phyloP scores from a whole-genome alignment of 2,888 invertebrate genomes.

The Leptopilina drosophilae region DNA sequence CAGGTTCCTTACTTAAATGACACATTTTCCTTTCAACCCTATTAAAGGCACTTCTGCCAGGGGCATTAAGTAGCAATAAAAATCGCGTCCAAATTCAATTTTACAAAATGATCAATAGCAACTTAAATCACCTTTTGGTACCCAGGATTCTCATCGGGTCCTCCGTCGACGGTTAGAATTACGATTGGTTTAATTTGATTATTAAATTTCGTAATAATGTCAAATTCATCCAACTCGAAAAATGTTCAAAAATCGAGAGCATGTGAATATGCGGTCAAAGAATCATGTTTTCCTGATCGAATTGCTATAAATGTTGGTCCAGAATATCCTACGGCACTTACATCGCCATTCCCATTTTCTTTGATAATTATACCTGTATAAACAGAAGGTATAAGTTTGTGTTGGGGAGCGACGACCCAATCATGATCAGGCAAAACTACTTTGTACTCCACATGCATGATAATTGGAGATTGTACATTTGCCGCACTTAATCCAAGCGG shows the following conservation, averaged over 20 bases:
- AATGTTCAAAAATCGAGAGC: slow-evolving; percentile 26
- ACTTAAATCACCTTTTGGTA: slow-evolving; percentile 58
- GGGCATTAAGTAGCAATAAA: slow-evolving; percentile 61
- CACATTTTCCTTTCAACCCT: slow-evolving; percentile 67
- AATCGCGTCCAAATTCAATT: slow-evolving; percentile 59
- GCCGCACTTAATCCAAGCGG: not conserved
- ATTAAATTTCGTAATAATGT: not conserved
- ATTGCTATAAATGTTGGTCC: slow-evolving; percentile 73
- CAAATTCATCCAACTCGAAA: slow-evolving; percentile 2
- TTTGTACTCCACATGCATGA: not conserved
- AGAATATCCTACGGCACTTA: slow-evolving; percentile 68
- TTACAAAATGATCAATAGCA: slow-evolving; percentile 57
- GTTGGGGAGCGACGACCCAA: not conserved
- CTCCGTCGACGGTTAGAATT: slow-evolving; percentile 60
- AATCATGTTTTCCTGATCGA: slow-evolving; percentile 62
- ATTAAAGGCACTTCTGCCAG: slow-evolving; percentile 66
- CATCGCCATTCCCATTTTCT: slow-evolving; percentile 57
- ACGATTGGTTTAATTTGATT: slow-evolving; percentile 59
- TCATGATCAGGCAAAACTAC: not conserved
- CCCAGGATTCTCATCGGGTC: slow-evolving; percentile 55
- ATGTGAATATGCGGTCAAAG: slow-evolving; percentile 63
- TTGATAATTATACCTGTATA: slow-evolving; percentile 58
- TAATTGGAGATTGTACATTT: not conserved
- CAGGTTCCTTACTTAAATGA: slow-evolving; percentile 60
- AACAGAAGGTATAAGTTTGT: slow-evolving; percentile 8